Conservation (phyloP, 2,797 vertebrate species). For the Eulemur albifrons region DNA sequence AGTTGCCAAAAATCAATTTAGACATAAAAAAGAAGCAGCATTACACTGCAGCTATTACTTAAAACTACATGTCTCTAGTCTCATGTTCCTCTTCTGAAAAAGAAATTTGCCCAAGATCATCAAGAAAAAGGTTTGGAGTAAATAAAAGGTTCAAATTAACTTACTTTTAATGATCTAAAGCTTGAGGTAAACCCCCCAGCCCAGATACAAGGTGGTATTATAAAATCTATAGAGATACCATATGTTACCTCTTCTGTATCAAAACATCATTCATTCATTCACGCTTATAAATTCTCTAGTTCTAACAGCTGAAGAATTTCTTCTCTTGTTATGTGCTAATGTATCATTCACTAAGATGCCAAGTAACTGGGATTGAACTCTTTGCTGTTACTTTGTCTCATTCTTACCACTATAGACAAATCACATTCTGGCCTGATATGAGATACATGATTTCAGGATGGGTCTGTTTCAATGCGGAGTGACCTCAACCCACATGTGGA, state of each 20-base stretch:
- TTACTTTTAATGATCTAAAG: constrained; percentile 54
- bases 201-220: constrained; percentile 17
- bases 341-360: neutral
- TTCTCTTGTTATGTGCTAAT: neutral
- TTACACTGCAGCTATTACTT: constrained; percentile 48
- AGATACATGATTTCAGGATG: neutral
- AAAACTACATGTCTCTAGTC: neutral
- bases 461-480: neutral
- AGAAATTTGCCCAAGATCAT: constrained; percentile 23
- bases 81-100: constrained; percentile 54
- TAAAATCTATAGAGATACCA: constrained; percentile 26
- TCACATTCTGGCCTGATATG: neutral
- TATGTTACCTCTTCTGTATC: neutral
- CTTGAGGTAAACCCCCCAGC: constrained; percentile 47
- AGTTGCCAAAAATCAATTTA: constrained; percentile 63
- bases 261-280: constrained; percentile 11
- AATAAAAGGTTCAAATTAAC: constrained; percentile 46
- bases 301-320: neutral
- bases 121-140: constrained; percentile 25
- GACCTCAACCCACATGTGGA: neutral
- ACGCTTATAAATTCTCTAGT: neutral
- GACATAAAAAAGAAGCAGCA: constrained; percentile 66
- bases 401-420: neutral
- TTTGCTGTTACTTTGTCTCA: neutral
- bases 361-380: neutral